Percentiles rank a stretch among this genome's conserved stretches.
Conservation (phyloP, 2,113 vertebrate species). For the Apteryx owenii region DNA sequence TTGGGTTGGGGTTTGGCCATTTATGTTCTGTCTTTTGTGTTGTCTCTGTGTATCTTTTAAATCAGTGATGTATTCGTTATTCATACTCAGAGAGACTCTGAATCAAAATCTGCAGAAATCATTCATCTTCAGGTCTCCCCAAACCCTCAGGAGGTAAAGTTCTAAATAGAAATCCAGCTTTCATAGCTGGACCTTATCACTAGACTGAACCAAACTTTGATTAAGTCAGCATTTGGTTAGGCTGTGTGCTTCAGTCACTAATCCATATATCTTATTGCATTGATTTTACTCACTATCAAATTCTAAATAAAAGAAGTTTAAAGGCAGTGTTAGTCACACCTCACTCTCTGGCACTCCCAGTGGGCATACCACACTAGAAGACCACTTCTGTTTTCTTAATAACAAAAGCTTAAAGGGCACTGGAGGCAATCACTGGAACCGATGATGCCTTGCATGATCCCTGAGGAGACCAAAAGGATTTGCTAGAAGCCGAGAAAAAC, state of each 20-base stretch:
- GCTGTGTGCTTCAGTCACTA: neutral
- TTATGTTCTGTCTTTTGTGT: neutral
- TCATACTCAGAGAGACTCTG: neutral
- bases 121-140: neutral
- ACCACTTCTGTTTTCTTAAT: neutral
- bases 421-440: rapidly evolving
- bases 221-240: neutral
- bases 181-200: neutral
- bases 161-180: neutral
- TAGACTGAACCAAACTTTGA: neutral
- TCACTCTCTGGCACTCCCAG: neutral
- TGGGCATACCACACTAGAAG: neutral
- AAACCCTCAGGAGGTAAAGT: neutral
- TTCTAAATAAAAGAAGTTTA: neutral
- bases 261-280: neutral
- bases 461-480: neutral
- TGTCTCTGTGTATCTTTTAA: neutral
- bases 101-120: neutral
- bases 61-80: neutral
- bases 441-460: neutral
- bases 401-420: neutral
- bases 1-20: neutral
- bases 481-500: neutral
- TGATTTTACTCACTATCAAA: neutral
- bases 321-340: neutral